phyloP scores from a whole-genome alignment of 2,888 invertebrate genomes.

The Herminia tarsipennalis region DNA sequence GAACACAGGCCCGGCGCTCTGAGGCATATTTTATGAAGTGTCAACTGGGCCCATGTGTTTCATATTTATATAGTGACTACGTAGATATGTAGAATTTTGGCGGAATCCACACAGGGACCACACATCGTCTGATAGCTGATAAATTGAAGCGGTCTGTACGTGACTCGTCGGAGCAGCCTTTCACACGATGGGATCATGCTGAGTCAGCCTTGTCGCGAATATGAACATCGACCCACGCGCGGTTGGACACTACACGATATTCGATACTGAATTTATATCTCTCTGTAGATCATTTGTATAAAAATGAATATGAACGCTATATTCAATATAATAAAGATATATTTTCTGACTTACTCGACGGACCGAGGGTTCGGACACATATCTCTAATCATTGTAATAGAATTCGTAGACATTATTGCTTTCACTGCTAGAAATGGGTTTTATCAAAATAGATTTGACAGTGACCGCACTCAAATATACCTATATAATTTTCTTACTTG shows the following conservation, averaged over 20 bases:
- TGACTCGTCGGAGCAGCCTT: constrained; percentile 37
- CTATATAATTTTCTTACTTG: not conserved
- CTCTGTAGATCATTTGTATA: constrained; percentile 16
- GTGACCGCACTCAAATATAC: not conserved
- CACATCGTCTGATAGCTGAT: constrained; percentile 42
- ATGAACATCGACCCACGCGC: constrained; percentile 29
- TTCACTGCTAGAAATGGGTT: not conserved
- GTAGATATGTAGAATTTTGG: constrained; percentile 26
- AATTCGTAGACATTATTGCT: constrained; percentile 1
- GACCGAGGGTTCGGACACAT: not conserved
- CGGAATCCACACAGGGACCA: constrained; percentile 29
- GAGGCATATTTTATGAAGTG: constrained; percentile 27
- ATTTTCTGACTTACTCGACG: not conserved
- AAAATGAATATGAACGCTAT: not conserved
- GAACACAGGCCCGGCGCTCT: no score
- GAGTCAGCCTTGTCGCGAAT: constrained; percentile 39
- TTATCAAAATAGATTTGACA: not conserved
- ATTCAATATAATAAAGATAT: constrained; percentile 3
- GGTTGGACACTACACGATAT: constrained; percentile 37
- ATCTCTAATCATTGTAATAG: not conserved
- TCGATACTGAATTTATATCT: constrained; percentile 34
- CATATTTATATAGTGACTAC: constrained; percentile 7
- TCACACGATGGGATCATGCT: constrained; percentile 40
- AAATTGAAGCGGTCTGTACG: constrained; percentile 45
- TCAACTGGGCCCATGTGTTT: constrained; percentile 5